Base-by-base conservation (phyloP, 2,888 invertebrate species). In the Epistrophella euchroma region DNA sequence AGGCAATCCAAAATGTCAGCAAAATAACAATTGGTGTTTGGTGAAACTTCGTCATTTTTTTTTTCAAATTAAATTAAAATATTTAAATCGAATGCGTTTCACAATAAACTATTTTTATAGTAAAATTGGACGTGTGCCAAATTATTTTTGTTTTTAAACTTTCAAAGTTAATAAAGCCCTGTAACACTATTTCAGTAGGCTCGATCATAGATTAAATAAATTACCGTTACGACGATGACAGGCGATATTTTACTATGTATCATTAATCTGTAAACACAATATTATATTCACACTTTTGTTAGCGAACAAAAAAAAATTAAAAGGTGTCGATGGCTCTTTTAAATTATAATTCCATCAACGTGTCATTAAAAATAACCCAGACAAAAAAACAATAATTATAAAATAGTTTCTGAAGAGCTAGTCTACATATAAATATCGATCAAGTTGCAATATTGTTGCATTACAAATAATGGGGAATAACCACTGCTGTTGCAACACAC, bases 1-100 rank as follows among this genome's bases (percentile, higher is more conserved):
- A 83, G 60, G 78, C 75, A 75, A 83, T 79, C 87, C 82, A 83
- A 74, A 83, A 72, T 71, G 87, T 83, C 72, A 87, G 62, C 58
- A 79, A 78, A 71, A 81, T 74, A 28, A 78, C 70, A 82, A 79
- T 43, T 56, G 87, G 68, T 25, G 55, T 72, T 75, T 17, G 87
- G 78, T 83, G 78, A 87, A 87, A 87, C 60, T 87, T 83, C 13
- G 45, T 66, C 87, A 87, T 87, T 45, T 70, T 43, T n/a, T 60
- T 28, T 66, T 66, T 25, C 5, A 13, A 11, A 22, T 15, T 25
- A 13, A 11, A 22, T 15, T 25, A 22, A 62, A 43, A 28, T 40
- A 40, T 60, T 40, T 40, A 35, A 58, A 60, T 70, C 76, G 76
- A 85, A 81, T 77, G 68, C 56, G 73, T 81, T 81, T 85, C 85